Evolutionary conservation across 2,113 vertebrate genomes (phyloP), one percentile per base, ranked within the genome.

Genomic region (Oophaga pumilio): DNA sequence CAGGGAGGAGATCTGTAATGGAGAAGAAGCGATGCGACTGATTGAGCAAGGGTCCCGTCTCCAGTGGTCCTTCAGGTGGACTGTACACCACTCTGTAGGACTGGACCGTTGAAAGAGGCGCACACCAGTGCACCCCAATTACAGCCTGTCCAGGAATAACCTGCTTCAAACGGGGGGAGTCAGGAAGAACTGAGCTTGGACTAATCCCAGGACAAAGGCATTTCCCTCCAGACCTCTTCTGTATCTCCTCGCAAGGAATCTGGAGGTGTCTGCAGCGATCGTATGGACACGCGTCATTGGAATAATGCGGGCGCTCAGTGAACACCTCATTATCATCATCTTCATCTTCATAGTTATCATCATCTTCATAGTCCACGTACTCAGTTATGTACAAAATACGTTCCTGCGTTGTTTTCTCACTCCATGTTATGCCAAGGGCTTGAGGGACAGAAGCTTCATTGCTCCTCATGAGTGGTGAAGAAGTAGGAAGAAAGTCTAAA

Each of bases 231-330:
- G 85, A 49, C 0, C 57, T 83, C 57, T 22, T 78, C 84, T 91
- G 91, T 68, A 93, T 87, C 74, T 92, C 91, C 0, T 11, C 7
- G 57, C 93, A 94, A 2, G 92, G 90, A 9, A 89, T 84, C 87
- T 94, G 91, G 59, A 93, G 76, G 84, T 93, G 93, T 43, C 90
- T 90, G 73, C 93, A 94, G 13, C 18, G 89, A 87, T 93, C 89
- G 0, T 93, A 94, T 81, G 92, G 82, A 1, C 93, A 94, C 62
- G 5, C 68, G 0, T 28, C 26, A 2, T 64, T 9, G 0, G 2
- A 22, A 2, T 3, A 6, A 14, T 73, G 26, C 9, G 81, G 50
- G 4, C 49, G 66, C 5, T 13, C 8, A 15, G 53, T 33, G 28
- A 49, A 50, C 2, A 11, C 69, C 14, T 82, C n/a, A 22, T 43